phyloP scores from a whole-genome alignment of 2,797 vertebrate genomes.

The Sebastes matsubarae region DNA sequence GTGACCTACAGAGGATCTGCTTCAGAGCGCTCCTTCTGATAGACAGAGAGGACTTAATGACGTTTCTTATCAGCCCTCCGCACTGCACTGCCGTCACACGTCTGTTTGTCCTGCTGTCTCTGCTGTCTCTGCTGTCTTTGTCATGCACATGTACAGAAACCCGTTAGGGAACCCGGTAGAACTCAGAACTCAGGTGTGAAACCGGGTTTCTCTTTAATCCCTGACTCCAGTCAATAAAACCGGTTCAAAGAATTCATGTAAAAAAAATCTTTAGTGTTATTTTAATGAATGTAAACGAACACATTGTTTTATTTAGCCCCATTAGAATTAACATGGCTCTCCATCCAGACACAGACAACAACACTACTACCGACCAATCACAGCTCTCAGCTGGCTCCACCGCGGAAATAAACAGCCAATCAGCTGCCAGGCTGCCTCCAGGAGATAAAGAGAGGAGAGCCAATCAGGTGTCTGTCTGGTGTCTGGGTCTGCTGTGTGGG shows the following conservation, averaged over 20 bases:
- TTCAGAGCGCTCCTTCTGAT: background rate
- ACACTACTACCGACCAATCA: slow-evolving; percentile 82
- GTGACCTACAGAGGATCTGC: background rate
- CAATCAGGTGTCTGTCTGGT: slow-evolving; percentile 53
- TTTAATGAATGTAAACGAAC: background rate
- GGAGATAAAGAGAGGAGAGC: background rate
- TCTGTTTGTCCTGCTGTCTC: too few species aligned
- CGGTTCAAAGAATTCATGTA: too few species aligned
- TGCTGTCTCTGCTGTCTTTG: slow-evolving; percentile 37
- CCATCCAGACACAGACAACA: slow-evolving; percentile 84
- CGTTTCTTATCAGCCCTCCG: slow-evolving; percentile 6
- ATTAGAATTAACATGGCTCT: slow-evolving; percentile 68
- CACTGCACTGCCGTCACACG: slow-evolving; percentile 25
- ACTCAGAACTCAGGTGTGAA: background rate
- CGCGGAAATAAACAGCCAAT: slow-evolving; percentile 69
- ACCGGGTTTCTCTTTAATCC: too few species aligned
- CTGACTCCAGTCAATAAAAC: background rate
- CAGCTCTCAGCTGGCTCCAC: slow-evolving; percentile 36
- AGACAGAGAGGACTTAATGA: background rate
- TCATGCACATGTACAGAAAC: slow-evolving; percentile 11
- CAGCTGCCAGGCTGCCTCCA: background rate
- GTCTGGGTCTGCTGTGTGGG: slow-evolving; percentile 30
- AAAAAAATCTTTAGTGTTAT: too few species aligned
- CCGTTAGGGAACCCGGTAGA: background rate
- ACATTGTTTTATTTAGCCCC: slow-evolving; percentile 47